Evolutionary conservation across 2,888 invertebrate genomes (phyloP), one percentile per base, ranked within the genome.

Genomic region (Kuschelorhynchus macadamiae): DNA sequence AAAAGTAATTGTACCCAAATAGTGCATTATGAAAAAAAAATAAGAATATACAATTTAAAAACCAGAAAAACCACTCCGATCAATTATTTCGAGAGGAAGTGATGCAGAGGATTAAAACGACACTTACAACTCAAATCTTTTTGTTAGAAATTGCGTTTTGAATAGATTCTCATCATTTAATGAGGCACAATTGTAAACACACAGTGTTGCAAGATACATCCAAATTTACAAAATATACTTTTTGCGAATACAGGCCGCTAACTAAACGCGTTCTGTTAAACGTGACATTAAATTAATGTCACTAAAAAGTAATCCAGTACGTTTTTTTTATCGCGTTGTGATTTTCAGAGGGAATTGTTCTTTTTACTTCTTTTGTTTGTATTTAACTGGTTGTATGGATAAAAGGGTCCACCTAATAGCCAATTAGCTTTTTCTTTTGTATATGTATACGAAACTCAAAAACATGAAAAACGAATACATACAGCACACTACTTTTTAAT

Each of bases 401-500:
- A 69, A 69, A 69, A 70, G 61, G 56, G 53, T 55, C 57, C 56
- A 66, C 57, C 66, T 70, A 70, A 70, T 66, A 66, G 66, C 56
- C 61, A 62, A 66, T 70, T 70, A 66, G 61, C 65, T 61, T 64
- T 65, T 59, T 53, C 53, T 17, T 55, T 55, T 42, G 41, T 52
- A 56, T 33, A 61, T 61, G 49, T 61, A 56, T 55, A 44, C 59
- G 36, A 41, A 42, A 36, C 53, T 53, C 53, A 49, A 61, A 67
- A 66, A 67, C 42, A 18, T 55, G 33, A 30, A 47, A 52, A 63
- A 55, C 55, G 39, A 55, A 47, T 63, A 62, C 42, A 53, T 60
- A 20, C 62, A 20, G 18, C 16, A 21, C 21, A 36, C 21, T 21
- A 52, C 52, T 52, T 52, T 52, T 39, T 39, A 52, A 52, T 52